phyloP scores from a whole-genome alignment of 2,113 vertebrate species.

The Cebidichthys violaceus region DNA sequence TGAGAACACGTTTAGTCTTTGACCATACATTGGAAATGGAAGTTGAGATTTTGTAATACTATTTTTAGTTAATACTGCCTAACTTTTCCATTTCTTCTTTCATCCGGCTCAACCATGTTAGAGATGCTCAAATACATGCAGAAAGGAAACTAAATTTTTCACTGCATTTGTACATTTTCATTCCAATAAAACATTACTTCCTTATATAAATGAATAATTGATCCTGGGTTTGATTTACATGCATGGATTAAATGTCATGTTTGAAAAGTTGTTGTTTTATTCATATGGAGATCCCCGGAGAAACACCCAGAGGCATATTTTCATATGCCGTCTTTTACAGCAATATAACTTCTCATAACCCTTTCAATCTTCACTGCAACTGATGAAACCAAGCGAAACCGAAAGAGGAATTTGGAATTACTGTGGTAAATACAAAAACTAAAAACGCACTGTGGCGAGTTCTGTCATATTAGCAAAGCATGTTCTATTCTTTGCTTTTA shows the following conservation, averaged over 20 bases:
- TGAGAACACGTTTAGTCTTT: conserved; percentile 35
- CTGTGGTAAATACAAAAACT: conserved; percentile 45
- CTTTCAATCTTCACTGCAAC: conserved; percentile 50
- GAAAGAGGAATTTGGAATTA: conserved; percentile 37
- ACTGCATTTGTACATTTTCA: conserved; percentile 91
- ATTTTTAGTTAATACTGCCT: conserved; percentile 9
- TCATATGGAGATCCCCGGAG: conserved; percentile 89
- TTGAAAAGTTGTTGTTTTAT: conserved; percentile 94
- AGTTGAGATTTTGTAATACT: conserved; percentile 17
- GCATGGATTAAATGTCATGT: conserved; percentile 94
- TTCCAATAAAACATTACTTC: conserved; percentile 91
- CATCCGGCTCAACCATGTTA: conserved; percentile 70
- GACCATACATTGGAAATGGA: conserved; percentile 22
- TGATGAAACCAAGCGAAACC: conserved; percentile 62
- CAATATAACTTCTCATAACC: conserved; percentile 79
- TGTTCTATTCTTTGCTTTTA: conserved; percentile 45
- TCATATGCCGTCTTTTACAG: conserved; percentile 78
- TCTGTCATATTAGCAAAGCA: conserved; percentile 38
- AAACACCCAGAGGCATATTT: conserved; percentile 86
- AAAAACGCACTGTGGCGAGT: conserved; percentile 39
- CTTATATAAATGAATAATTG: conserved; percentile 96
- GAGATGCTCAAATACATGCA: conserved; percentile 83
- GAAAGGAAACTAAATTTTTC: conserved; percentile 89
- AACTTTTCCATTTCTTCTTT: conserved; percentile 36
- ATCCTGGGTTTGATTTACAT: conserved; percentile 92